Evolutionary conservation across 2,888 invertebrate species (phyloP).

Genomic region (Plemyria rubiginata): DNA sequence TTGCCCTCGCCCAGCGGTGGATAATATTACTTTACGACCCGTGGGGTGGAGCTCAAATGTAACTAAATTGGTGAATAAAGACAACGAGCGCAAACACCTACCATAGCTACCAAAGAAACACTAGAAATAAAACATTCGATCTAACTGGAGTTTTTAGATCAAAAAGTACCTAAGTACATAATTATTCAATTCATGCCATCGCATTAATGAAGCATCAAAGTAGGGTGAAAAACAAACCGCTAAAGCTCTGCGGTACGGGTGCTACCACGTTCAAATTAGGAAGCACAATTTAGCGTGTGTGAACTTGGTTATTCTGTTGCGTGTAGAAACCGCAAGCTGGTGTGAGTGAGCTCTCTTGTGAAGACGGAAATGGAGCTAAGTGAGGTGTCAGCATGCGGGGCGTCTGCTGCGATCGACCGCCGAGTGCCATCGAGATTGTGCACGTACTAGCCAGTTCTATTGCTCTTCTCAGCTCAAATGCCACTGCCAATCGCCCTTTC

Average conservation of each 20-base stretch:
- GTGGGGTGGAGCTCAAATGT: slow-evolving; percentile 77
- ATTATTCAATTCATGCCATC: slow-evolving; percentile 25
- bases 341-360: slow-evolving; percentile 49
- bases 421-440: slow-evolving; percentile 59
- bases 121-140: slow-evolving; percentile 6
- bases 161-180: slow-evolving; percentile 12
- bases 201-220: slow-evolving; percentile 25
- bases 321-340: slow-evolving; percentile 36
- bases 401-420: slow-evolving; percentile 40
- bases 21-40: slow-evolving; percentile 84
- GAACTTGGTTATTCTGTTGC: slow-evolving; percentile 31
- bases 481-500: slow-evolving; percentile 18
- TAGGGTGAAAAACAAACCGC: slow-evolving; percentile 14
- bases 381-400: slow-evolving; percentile 60
- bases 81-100: slow-evolving; percentile 59
- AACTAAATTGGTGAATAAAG: slow-evolving; percentile 84
- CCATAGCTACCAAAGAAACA: slow-evolving; percentile 29
- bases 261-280: slow-evolving; percentile 20
- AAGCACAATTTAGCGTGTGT: slow-evolving; percentile 7
- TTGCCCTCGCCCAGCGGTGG: slow-evolving; percentile 80
- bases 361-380: slow-evolving; percentile 65
- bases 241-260: slow-evolving; percentile 12
- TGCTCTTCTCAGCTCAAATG: slow-evolving; percentile 32
- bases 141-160: slow-evolving; percentile 4
- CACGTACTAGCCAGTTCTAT: slow-evolving; percentile 52